Base-by-base conservation (phyloP, 1,140 invertebrate genomes). In the Physella acuta region DNA sequence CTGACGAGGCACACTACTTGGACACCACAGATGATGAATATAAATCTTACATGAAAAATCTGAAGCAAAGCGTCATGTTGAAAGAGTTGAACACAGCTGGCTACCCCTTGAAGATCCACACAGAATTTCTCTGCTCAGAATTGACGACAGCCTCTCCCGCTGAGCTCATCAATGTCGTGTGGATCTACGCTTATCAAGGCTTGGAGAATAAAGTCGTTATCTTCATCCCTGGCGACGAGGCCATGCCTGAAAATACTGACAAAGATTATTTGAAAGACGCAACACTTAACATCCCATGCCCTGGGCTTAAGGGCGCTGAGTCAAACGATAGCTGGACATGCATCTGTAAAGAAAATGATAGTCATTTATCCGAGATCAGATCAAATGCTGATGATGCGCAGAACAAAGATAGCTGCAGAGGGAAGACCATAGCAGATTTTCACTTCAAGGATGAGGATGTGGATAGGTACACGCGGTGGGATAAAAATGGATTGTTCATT, bases 141-240 rank as follows among this genome's bases (percentile, higher is more conserved):
- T 56, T 73, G 30, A 39, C 61, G 28, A 2, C n/a, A 20, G 16
- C n/a, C 3, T 17, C 44, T 49, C 16, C 28, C 4, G 36, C 58
- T 14, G 44, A 52, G 34, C 26, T 66, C 31, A 53, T 73, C 20
- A 39, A 39, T 36, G 67, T 61, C 16, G 60, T 56, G 20, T 73
- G 71, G 71, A 52, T 64, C 31, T 73, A 66, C 71, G 52, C 71
- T 24, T 73, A 70, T 59, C 71, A 73, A 34, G 71, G 71, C 30
- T 36, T 73, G 68, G 71, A 73, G 68, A 73, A 69, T 61, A 73
- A 66, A 36, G 68, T 73, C 20, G 55, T 73, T 24, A 49, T 73
- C 33, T 73, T 66, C 36, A 31, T 73, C 1, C 71, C 71, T 17
- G 71, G 62, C 2, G 71, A 70, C 31, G 58, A 61, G 20, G 62